Evolutionary conservation across 2,888 invertebrate species (phyloP), one percentile per base, ranked within the genome.

Genomic region (Teleiodes luculella): DNA sequence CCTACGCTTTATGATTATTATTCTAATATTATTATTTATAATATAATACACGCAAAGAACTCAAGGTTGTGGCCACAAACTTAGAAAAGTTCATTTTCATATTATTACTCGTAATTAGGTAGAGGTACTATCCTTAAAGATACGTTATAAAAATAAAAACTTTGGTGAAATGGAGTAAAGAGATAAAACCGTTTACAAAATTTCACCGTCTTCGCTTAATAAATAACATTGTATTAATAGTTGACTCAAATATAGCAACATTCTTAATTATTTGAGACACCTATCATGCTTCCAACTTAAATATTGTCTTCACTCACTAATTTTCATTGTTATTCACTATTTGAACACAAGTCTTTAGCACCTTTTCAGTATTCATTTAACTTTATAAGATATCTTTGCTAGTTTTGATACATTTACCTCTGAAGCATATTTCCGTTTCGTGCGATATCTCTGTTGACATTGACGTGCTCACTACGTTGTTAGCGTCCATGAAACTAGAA

Each of bases 361-460:
- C 78, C 76, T 72, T 66, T 64, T 59, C 30, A n/a, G 14, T 8
- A 36, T 16, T 52, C 56, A 13, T 39, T 54, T 54, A 33, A 2
- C 54, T 57, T 76, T 86, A 86, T 78, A 81, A 74, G 52, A 82
- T 62, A 63, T 84, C 76, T 67, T 84, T 90, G 60, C 67, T 87
- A 33, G 92, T 91, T 84, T 96, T 96, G 60, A 96, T 92, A 78
- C 96, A 96, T 71, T 94, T 93, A 11, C 96, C 96, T 74, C 95
- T 92, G 78, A 94, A 96, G 74, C 96, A 96, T 60, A 96, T 96
- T 85, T 96, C 96, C 33, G 96, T 96, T 91, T 96, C 95, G 64
- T 96, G 94, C 11, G 95, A 95, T 41, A 95, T 90, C 78, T 95
- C 95, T 16, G 95, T 95, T 2, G 95, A 95, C 70, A 94, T 95